phyloP scores from a whole-genome alignment of 2,888 invertebrate genomes.

The Epiblema foenella region DNA sequence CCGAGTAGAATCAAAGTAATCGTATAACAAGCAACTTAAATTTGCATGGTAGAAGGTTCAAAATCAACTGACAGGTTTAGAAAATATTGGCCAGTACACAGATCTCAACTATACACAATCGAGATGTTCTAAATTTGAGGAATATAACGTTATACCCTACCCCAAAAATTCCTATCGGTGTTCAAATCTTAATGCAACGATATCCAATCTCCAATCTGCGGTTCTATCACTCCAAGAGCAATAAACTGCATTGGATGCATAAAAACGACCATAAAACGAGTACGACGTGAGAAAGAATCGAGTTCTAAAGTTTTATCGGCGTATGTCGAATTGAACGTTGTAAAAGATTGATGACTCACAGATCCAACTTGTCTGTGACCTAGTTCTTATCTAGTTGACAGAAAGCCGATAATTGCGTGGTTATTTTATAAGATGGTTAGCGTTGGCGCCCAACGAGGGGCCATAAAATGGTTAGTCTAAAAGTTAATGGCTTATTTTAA shows the following conservation, averaged over 20 bases:
- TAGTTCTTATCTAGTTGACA: constrained; percentile 5
- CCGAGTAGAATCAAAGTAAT: too few species aligned
- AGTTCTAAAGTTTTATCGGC: constrained; percentile 33
- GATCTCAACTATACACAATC: too few species aligned
- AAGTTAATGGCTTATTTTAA: constrained; percentile 20
- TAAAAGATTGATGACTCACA: constrained; percentile 38
- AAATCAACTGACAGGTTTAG: too few species aligned
- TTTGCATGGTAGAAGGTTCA: too few species aligned
- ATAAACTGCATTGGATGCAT: constrained; percentile 34
- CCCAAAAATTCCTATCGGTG: background rate
- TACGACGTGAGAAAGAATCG: constrained; percentile 36
- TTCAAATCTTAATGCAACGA: background rate
- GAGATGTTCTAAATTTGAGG: too few species aligned
- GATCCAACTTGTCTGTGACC: constrained; percentile 8
- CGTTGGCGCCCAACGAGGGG: constrained; percentile 45
- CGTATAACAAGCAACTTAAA: too few species aligned
- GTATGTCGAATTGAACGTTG: constrained; percentile 32
- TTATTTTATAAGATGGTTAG: background rate
- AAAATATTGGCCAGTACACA: too few species aligned
- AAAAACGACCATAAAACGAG: constrained; percentile 24
- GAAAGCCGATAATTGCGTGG: background rate
- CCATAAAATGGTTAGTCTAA: constrained; percentile 17
- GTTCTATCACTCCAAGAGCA: constrained; percentile 5
- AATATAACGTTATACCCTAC: too few species aligned
- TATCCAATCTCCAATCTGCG: constrained; percentile 4